These are phyloP conservation scores for Hippoglossus stenolepis DNA, from an alignment of 2,113 vertebrate species.

Conservation along the genomic window DNA sequence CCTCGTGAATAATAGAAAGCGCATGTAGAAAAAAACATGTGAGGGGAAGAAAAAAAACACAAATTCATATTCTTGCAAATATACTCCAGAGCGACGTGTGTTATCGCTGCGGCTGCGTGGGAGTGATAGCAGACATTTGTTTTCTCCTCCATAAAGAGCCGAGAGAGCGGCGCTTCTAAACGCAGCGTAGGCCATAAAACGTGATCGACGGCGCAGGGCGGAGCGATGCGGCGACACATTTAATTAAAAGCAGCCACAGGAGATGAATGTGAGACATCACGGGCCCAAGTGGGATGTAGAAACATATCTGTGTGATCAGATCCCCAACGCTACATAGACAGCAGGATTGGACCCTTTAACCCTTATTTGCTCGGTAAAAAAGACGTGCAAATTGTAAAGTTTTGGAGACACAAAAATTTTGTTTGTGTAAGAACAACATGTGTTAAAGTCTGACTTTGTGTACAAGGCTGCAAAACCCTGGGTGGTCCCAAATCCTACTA, in stretches of 20 bases:
- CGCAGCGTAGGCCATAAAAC: slow-evolving; percentile 14
- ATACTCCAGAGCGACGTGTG: slow-evolving; percentile 26
- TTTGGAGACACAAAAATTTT: background rate
- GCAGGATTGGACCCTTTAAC: background rate
- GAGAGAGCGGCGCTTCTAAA: slow-evolving; percentile 29
- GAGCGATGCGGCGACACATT: slow-evolving; percentile 18
- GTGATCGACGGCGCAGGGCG: slow-evolving; percentile 27
- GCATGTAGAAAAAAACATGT: slow-evolving; percentile 17
- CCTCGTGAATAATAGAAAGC: slow-evolving; percentile 44
- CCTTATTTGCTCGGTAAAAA: background rate
- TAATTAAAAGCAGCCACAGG: slow-evolving; percentile 43
- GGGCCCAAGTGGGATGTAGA: background rate
- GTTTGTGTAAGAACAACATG: background rate
- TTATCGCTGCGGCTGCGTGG: slow-evolving; percentile 45
- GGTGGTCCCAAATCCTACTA: slow-evolving; percentile 2
- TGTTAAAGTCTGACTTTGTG: background rate
- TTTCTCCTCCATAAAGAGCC: slow-evolving; percentile 25
- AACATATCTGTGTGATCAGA: slow-evolving; percentile 32
- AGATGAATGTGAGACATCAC: slow-evolving; percentile 13
- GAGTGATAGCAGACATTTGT: slow-evolving; percentile 48
- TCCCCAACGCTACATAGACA: background rate
- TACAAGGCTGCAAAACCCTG: background rate
- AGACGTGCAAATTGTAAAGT: background rate
- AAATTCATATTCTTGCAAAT: slow-evolving; percentile 47
- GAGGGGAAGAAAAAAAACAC: background rate